Evolutionary conservation across 2,113 vertebrate genomes (phyloP).

Genomic region (Athene cunicularia): DNA sequence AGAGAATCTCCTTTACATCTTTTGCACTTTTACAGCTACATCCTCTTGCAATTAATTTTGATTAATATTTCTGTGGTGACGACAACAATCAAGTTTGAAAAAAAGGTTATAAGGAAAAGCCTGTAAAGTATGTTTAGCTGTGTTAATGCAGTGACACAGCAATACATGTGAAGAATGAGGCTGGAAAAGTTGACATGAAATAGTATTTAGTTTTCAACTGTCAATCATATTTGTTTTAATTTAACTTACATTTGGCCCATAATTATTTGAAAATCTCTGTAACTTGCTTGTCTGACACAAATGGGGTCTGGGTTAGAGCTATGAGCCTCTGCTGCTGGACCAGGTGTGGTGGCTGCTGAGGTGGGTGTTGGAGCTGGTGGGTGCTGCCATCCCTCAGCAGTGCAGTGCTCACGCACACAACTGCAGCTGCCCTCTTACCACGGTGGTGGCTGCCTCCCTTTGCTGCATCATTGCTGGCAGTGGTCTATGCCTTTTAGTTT

Average conservation of each 20-base stretch:
- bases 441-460: neutral
- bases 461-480: neutral
- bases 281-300: neutral
- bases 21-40: neutral
- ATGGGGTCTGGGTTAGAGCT: neutral
- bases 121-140: neutral
- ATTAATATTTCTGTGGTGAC: neutral
- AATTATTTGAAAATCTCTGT: neutral
- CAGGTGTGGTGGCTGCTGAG: neutral
- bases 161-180: neutral
- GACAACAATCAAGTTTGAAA: neutral
- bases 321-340: neutral
- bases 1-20: neutral
- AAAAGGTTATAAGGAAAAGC: neutral
- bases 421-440: fast-evolving
- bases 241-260: neutral
- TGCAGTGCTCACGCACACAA: fast-evolving
- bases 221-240: neutral
- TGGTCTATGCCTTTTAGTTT: neutral
- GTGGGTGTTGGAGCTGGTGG: neutral
- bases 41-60: neutral
- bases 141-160: neutral
- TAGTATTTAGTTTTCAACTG: neutral
- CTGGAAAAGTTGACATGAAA: neutral
- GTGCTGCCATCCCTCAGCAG: neutral